A percentile compares a stretch with the other conserved stretches of the same genome.
These are phyloP conservation scores for Acipenser ruthenus DNA, from an alignment of 2,797 vertebrate genomes.

Conservation along the genomic window DNA sequence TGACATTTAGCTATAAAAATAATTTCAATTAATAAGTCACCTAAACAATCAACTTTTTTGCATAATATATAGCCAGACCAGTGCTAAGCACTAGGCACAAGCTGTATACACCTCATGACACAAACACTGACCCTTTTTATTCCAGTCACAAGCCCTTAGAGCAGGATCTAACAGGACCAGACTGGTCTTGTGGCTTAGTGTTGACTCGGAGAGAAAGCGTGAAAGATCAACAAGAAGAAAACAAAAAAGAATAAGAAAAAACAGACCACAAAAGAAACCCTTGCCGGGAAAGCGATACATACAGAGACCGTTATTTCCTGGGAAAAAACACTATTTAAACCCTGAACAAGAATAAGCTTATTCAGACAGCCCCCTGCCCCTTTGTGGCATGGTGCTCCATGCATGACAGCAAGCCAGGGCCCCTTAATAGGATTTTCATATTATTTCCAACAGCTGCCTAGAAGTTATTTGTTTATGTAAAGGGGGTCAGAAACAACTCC, in stretches of 20 bases:
- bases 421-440: constrained; percentile 69
- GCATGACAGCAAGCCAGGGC: constrained; percentile 62
- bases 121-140: background rate
- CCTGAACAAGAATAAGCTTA: constrained; percentile 55
- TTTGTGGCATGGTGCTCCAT: constrained; percentile 56
- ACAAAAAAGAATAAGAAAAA: constrained; percentile 15
- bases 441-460: constrained; percentile 78
- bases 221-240: constrained; percentile 48
- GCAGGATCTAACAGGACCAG: constrained; percentile 13
- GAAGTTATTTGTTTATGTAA: constrained; percentile 78
- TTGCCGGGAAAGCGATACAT: constrained; percentile 53
- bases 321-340: constrained; percentile 54
- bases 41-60: background rate
- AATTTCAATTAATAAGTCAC: background rate
- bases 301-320: constrained; percentile 65
- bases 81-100: background rate
- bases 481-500: constrained; percentile 57
- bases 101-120: background rate
- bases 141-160: background rate
- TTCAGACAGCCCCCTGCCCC: constrained; percentile 54
- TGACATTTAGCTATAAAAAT: background rate
- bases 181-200: constrained; percentile 10
- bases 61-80: background rate
- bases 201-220: constrained; percentile 33
- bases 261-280: constrained; percentile 53